phyloP scores from a whole-genome alignment of 1,140 invertebrate genomes.

The Acarapis woodi region DNA sequence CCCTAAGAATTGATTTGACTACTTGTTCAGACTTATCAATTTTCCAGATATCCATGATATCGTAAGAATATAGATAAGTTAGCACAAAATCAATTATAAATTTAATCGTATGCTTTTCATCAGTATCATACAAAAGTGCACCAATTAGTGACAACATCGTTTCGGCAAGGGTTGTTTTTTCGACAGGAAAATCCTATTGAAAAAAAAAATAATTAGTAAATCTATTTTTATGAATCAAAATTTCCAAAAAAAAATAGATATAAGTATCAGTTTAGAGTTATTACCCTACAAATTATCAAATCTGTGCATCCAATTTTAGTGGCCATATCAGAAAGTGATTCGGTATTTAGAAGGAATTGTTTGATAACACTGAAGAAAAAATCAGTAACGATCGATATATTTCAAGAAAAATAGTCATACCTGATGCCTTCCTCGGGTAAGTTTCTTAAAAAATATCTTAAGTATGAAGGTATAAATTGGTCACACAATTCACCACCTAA shows the following conservation, averaged over 20 bases:
- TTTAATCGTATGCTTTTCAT: slow-evolving; percentile 26
- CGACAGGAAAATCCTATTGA: slow-evolving; percentile 39
- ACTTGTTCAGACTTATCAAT: slow-evolving; percentile 39
- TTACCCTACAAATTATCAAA: slow-evolving; percentile 39
- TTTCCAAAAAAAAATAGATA: slow-evolving; percentile 5
- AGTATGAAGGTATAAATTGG: slow-evolving; percentile 25
- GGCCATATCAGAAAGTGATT: slow-evolving; percentile 34
- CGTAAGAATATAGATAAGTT: slow-evolving; percentile 40
- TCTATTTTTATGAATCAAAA: slow-evolving; percentile 10
- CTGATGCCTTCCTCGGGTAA: slow-evolving; percentile 35
- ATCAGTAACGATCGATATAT: slow-evolving; percentile 7
- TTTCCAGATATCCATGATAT: slow-evolving; percentile 50
- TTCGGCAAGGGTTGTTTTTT: slow-evolving; percentile 30
- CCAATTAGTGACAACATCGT: slow-evolving; percentile 52
- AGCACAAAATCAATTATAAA: slow-evolving; percentile 68
- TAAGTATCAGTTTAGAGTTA: slow-evolving; percentile 14
- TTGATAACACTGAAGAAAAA: slow-evolving; percentile 23
- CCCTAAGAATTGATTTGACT: slow-evolving; percentile 27
- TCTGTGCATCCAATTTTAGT: slow-evolving; percentile 44
- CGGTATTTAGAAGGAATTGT: slow-evolving; percentile 31
- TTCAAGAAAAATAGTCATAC: slow-evolving; percentile 16
- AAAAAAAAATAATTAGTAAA: slow-evolving; percentile 12
- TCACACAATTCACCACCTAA: slow-evolving; percentile 30
- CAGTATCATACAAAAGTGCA: slow-evolving; percentile 26
- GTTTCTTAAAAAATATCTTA: slow-evolving; percentile 30